Evolutionary conservation across 1,140 invertebrate genomes (phyloP).

Genomic region (Drosophila guanche): DNA sequence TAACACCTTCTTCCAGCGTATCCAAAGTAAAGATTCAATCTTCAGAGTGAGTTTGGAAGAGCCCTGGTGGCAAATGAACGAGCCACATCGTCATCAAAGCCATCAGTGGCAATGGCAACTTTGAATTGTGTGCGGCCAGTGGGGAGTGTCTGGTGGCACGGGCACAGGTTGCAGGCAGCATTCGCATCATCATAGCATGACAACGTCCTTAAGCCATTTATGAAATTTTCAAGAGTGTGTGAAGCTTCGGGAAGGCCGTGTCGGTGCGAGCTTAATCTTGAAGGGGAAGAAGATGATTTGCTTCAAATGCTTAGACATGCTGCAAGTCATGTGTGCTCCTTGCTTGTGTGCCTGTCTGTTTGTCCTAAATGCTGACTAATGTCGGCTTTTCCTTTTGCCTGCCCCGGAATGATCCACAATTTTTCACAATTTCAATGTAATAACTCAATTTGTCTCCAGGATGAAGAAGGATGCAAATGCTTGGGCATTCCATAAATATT

Average conservation of each 20-base stretch:
- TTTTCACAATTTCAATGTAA: conserved; percentile 22
- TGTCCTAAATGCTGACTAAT: conserved; percentile 16
- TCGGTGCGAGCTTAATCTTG: conserved; percentile 27
- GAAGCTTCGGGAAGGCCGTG: neutral
- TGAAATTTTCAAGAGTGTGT: conserved; percentile 51
- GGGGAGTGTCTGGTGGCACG: conserved; percentile 1
- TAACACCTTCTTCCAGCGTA: conserved; percentile 19
- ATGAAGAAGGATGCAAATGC: neutral
- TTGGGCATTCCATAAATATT: neutral
- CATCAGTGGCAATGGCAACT: conserved; percentile 56
- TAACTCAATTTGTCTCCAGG: conserved; percentile 36
- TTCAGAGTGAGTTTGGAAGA: neutral
- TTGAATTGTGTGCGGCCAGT: conserved; percentile 11
- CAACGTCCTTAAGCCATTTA: conserved; percentile 54
- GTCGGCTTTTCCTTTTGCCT: conserved; percentile 13
- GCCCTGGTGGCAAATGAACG: conserved; percentile 10
- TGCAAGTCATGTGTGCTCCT: conserved; percentile 39
- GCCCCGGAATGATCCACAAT: conserved; percentile 34
- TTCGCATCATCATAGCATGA: conserved; percentile 20
- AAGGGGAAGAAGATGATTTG: conserved; percentile 44
- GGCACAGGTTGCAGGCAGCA: conserved; percentile 35
- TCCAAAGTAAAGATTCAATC: conserved; percentile 10
- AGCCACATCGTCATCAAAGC: conserved; percentile 46
- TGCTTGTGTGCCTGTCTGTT: conserved; percentile 16
- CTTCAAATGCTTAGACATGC: conserved; percentile 33